Base-by-base conservation (phyloP, 35 echinoderm and acorn worm genomes). In the Holothuria glaberrima region DNA sequence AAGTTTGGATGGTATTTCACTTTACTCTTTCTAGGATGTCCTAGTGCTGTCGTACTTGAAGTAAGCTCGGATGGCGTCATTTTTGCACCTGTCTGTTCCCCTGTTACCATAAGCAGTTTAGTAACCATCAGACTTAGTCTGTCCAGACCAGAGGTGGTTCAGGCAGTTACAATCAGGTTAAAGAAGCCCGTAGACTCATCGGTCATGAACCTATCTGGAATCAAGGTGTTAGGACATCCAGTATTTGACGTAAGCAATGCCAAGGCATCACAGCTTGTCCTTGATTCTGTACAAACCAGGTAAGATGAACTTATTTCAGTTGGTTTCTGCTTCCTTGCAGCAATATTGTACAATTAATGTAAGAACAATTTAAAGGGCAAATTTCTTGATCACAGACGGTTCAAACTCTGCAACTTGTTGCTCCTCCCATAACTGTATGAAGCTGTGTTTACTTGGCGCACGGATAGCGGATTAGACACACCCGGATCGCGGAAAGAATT, bases 81-180 rank as follows among this genome's bases (percentile, higher is more conserved):
- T 22, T 60, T 91, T 20, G 25, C 87, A 12, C 97, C 97, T 19
- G 68, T 99, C 17, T 93, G 96, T 69, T 92, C 97, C 25, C 97
- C 97, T 35, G 63, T 99, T 19, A 81, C 97, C 33, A 99, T 93
- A 74, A 95, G 93, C 75, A 93, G 97, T 61, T 83, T 99, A 20
- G 94, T 93, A 3, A 92, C 88, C 48, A 95, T 95, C 75, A 91
- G 94, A 71, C 84, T 98, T 21, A 88, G 88, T 25, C 84, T 99
- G 30, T 89, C 91, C 21, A 90, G 86, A 33, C 91, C 97, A 18
- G 88, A 92, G 82, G 89, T 99, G 46, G 91, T 89, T 1, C 80
- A 89, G 31, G 92, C 93, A 29, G 84, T 93, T 4, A 92, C 88
- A 36, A 88, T 98, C 20, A 88, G 91, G 52, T 88, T 98, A 7